phyloP scores from a whole-genome alignment of 1,140 invertebrate genomes.

The Drosophila tani region DNA sequence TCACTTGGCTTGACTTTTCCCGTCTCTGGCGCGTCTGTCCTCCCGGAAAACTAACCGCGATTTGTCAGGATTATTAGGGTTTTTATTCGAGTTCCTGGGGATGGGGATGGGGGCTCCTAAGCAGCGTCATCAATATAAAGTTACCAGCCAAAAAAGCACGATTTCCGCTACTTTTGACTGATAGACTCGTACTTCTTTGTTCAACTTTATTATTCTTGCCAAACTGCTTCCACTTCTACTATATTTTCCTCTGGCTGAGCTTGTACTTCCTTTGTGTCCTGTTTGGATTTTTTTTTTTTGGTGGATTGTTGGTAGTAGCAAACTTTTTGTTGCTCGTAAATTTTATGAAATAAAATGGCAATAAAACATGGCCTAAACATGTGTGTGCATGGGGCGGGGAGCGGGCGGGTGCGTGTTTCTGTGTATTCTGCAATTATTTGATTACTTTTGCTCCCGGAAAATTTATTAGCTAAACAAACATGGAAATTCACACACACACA shows the following conservation, averaged over 20 bases:
- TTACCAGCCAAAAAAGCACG: conserved; percentile 14
- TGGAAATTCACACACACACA: conserved; percentile 48
- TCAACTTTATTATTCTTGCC: conserved; percentile 49
- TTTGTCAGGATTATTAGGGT: conserved; percentile 48
- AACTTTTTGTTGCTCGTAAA: conserved; percentile 79
- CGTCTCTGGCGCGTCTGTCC: too few relatives aligned
- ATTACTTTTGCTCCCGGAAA: conserved; percentile 74
- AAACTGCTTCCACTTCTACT: conserved; percentile 36
- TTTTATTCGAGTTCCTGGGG: neutral
- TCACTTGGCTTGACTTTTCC: neutral
- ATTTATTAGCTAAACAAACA: conserved; percentile 82
- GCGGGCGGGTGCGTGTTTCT: conserved; percentile 16
- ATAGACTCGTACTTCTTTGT: conserved; percentile 50
- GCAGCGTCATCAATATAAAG: conserved; percentile 49
- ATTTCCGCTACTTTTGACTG: conserved; percentile 54
- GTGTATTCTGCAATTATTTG: conserved; percentile 80
- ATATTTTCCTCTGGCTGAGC: conserved; percentile 19
- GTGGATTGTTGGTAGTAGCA: conserved; percentile 27
- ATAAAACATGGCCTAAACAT: conserved; percentile 73
- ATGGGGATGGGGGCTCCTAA: neutral
- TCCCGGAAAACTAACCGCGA: conserved; percentile 18
- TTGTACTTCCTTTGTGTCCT: conserved; percentile 32
- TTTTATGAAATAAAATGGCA: conserved; percentile 81
- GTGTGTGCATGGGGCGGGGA: neutral
- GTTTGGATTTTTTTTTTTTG: conserved; percentile 14